Evolutionary conservation across 1,140 invertebrate species (phyloP).

Genomic region (Trichomalopsis sarcophagae): DNA sequence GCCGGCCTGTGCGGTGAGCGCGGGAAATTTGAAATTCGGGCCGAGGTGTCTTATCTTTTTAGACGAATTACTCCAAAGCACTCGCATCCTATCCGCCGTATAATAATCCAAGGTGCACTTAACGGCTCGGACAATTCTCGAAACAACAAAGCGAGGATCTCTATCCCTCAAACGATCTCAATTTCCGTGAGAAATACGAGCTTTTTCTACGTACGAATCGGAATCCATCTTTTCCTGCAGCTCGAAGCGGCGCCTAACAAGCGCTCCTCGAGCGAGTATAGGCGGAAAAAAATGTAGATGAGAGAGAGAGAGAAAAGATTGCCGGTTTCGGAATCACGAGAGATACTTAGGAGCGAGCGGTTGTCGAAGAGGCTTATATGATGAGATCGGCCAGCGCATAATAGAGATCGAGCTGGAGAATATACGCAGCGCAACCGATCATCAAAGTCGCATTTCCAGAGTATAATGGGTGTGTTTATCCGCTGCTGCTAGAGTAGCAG

Average conservation of each 20-base stretch:
- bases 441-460: slow-evolving; percentile 73
- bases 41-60: background rate
- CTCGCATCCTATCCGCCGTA: too few relatives aligned
- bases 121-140: background rate
- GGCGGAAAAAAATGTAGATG: background rate
- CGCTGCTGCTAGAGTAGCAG: background rate
- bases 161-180: background rate
- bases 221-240: background rate
- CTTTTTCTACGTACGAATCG: background rate
- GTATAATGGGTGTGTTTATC: slow-evolving; percentile 69
- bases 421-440: slow-evolving; percentile 65
- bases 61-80: too few relatives aligned
- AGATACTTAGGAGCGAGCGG: background rate
- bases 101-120: too few relatives aligned
- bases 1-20: slow-evolving; percentile 40
- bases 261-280: background rate
- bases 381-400: background rate
- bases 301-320: slow-evolving; percentile 5
- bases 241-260: background rate
- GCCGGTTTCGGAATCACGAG: background rate
- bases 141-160: background rate
- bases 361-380: background rate
- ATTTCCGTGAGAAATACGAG: background rate
- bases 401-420: background rate
- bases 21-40: slow-evolving; percentile 27